Evolutionary conservation across 2,113 vertebrate species (phyloP).

Genomic region (Syngnathus floridae): DNA sequence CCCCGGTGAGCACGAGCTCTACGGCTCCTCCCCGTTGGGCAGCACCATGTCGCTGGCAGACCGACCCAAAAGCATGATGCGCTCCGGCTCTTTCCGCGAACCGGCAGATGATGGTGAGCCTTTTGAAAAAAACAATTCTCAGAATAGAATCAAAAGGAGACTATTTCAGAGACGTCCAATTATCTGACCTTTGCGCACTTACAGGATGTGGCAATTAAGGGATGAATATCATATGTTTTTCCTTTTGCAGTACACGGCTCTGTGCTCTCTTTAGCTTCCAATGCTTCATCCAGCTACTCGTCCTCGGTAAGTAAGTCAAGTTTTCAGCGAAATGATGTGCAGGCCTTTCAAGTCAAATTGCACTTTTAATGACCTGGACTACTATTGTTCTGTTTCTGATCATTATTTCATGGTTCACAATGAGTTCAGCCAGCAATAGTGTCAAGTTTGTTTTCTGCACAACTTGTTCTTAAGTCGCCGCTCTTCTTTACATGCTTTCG

Average conservation of each 20-base stretch:
- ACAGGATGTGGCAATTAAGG: too few species aligned
- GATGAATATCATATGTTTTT: not conserved
- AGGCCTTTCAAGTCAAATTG: not conserved
- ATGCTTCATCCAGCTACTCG: constrained; percentile 92
- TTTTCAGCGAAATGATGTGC: not conserved
- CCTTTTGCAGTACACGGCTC: constrained; percentile 88
- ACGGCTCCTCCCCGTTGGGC: constrained; percentile 85
- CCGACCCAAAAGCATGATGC: constrained; percentile 91
- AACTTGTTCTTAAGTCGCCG: not conserved
- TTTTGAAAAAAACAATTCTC: not conserved
- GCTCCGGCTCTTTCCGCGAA: constrained; percentile 96
- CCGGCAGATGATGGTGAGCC: constrained; percentile 87
- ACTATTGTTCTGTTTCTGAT: not conserved
- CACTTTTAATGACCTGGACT: not conserved
- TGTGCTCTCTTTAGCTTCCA: constrained; percentile 93
- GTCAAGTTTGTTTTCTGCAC: not conserved
- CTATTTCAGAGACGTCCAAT: not conserved
- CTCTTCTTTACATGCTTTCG: constrained; percentile 55
- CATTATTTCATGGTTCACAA: not conserved
- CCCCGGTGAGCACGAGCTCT: constrained; percentile 88
- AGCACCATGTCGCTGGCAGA: constrained; percentile 93
- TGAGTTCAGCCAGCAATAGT: not conserved
- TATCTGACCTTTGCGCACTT: not conserved
- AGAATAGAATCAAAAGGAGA: not conserved
- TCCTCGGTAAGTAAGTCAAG: constrained; percentile 84